A percentile compares a stretch with the other conserved stretches of the same genome.
Conservation (phyloP, 2,888 invertebrate genomes). For the Pelosia muscerda region DNA sequence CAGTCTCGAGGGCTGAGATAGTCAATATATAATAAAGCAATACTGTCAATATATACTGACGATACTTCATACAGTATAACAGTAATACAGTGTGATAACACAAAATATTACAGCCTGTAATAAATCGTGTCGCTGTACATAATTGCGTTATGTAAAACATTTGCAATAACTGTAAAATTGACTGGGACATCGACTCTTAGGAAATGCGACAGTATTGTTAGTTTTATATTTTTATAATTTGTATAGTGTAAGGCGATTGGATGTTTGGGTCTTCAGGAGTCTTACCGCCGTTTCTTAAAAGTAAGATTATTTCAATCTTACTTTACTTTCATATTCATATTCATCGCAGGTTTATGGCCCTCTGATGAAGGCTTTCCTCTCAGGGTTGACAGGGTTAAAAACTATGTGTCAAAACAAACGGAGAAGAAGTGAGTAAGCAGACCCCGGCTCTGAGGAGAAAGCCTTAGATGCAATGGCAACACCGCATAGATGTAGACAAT, state of each 20-base stretch:
- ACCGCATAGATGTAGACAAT: no score
- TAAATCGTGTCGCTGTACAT: not conserved
- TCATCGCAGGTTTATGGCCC: no score
- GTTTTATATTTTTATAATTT: not conserved
- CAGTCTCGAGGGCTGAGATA: no score
- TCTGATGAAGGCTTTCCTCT: no score
- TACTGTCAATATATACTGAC: slow-evolving; percentile 4
- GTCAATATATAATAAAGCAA: not conserved
- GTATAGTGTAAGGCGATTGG: not conserved
- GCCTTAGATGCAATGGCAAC: no score
- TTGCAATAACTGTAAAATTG: not conserved
- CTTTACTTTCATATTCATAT: no score
- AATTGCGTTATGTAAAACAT: slow-evolving; percentile 17
- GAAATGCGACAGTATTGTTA: not conserved
- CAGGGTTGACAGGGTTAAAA: no score
- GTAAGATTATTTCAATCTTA: no score
- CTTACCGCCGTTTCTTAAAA: no score
- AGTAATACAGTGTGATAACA: not conserved
- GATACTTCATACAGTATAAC: slow-evolving; percentile 13
- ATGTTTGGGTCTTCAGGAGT: not conserved
- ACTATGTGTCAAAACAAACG: no score
- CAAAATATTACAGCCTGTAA: not conserved
- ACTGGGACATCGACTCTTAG: not conserved
- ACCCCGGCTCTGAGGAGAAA: no score
- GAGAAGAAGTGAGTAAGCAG: no score